phyloP scores from a whole-genome alignment of 2,113 vertebrate genomes.

The Pimephales promelas region DNA sequence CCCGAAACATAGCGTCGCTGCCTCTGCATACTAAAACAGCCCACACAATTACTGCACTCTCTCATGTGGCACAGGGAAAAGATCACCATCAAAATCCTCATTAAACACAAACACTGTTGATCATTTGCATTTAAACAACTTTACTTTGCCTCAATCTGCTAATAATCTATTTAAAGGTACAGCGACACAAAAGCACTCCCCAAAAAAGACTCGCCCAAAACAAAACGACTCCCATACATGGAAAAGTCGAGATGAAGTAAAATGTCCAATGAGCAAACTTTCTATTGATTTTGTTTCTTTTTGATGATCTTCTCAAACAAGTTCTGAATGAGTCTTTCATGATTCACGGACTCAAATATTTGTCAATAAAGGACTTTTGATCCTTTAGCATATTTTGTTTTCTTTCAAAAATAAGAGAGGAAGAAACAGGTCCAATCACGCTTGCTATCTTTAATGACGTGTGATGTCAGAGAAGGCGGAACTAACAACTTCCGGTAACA shows the following conservation, averaged over 20 bases:
- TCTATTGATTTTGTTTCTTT: not conserved
- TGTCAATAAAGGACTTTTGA: no score
- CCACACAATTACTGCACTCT: not conserved
- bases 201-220: not conserved
- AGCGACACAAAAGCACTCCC: no score
- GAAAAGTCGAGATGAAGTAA: not conserved
- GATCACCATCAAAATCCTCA: not conserved
- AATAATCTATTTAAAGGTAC: not conserved
- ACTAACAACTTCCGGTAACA: no score
- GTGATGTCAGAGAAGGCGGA: no score
- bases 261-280: not conserved
- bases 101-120: not conserved
- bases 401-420: no score
- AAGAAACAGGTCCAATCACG: no score
- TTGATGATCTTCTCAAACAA: no score
- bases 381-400: no score
- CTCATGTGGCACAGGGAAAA: not conserved
- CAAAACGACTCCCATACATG: not conserved
- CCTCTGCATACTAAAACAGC: constrained; percentile 8
- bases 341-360: not conserved
- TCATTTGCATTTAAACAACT: not conserved
- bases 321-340: no score
- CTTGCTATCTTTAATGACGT: no score
- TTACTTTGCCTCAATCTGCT: not conserved
- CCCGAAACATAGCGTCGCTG: not conserved